A percentile compares a stretch with the other conserved stretches of the same genome.
Conservation (phyloP, 1,140 invertebrate genomes). For the Marisa cornuarietis region DNA sequence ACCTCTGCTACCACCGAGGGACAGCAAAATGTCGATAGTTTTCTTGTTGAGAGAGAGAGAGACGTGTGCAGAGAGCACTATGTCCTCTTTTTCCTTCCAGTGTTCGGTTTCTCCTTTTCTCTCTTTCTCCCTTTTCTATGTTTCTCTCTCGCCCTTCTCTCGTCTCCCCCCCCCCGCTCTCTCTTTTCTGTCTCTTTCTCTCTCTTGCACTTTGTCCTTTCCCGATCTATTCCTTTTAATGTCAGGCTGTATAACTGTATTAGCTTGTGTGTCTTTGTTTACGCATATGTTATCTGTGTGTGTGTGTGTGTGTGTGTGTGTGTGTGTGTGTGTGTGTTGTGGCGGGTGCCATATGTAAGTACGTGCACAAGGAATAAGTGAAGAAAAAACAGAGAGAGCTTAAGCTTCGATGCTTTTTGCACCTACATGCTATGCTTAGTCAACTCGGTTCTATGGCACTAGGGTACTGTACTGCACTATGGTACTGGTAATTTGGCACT, state of each 20-base stretch:
- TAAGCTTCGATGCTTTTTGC: no score
- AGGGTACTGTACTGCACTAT: no score
- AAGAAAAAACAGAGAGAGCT: no score
- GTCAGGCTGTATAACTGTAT: background rate
- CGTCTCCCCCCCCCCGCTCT: no score
- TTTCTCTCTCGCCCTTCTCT: background rate
- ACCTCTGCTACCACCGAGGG: background rate
- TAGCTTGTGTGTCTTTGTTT: no score
- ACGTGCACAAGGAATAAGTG: no score
- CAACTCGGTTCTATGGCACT: no score
- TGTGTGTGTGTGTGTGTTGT: background rate
- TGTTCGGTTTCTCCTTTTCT: constrained; percentile 2
- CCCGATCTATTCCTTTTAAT: background rate
- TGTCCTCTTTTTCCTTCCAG: background rate
- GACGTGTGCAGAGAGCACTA: background rate
- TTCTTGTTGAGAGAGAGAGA: background rate
- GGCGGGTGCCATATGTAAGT: background rate
- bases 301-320: no score
- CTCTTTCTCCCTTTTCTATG: constrained; percentile 1
- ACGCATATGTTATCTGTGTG: background rate
- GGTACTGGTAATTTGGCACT: no score
- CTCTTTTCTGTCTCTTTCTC: constrained; percentile 15
- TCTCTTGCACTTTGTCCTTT: background rate
- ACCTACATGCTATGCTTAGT: no score
- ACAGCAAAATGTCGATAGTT: background rate